phyloP scores from a whole-genome alignment of 2,113 vertebrate species.

The Scortum barcoo region DNA sequence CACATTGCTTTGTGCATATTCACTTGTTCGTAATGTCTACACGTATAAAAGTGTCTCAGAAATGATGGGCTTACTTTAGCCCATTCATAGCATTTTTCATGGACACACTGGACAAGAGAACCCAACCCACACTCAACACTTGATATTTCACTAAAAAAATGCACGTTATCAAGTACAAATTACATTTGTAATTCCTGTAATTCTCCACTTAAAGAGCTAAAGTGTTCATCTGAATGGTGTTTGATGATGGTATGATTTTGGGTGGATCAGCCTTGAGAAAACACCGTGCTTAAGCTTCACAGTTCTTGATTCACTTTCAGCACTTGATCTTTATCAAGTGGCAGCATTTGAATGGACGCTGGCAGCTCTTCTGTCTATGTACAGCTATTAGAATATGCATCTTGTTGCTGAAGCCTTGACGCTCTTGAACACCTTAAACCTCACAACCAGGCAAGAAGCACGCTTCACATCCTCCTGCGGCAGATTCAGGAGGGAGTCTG shows the following conservation, averaged over 20 bases:
- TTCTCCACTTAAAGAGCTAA: slow-evolving; percentile 1
- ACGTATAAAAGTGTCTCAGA: neutral
- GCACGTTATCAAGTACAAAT: neutral
- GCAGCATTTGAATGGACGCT: slow-evolving; percentile 32
- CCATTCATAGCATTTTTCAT: neutral
- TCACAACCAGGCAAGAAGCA: slow-evolving; percentile 25
- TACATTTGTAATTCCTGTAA: neutral
- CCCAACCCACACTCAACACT: neutral
- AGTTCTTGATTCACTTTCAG: slow-evolving; percentile 35
- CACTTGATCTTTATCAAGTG: slow-evolving; percentile 59
- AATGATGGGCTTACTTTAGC: neutral
- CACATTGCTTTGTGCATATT: neutral
- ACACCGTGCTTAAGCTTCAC: slow-evolving; percentile 5
- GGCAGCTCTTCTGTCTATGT: slow-evolving; percentile 41
- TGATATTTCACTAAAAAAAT: neutral
- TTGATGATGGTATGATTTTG: slow-evolving; percentile 20
- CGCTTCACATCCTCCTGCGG: slow-evolving; percentile 22
- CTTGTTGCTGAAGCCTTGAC: slow-evolving; percentile 39
- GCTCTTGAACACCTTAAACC: slow-evolving; percentile 45
- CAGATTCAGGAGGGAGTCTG: slow-evolving; percentile 35
- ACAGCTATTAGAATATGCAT: slow-evolving; percentile 55
- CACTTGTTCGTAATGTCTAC: neutral
- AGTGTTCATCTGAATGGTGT: slow-evolving; percentile 8
- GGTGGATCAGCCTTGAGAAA: slow-evolving; percentile 49
- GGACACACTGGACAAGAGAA: neutral